phyloP scores from a whole-genome alignment of 37 sponge, comb jelly and placozoan genomes.

The Aplysina aerophoba region DNA sequence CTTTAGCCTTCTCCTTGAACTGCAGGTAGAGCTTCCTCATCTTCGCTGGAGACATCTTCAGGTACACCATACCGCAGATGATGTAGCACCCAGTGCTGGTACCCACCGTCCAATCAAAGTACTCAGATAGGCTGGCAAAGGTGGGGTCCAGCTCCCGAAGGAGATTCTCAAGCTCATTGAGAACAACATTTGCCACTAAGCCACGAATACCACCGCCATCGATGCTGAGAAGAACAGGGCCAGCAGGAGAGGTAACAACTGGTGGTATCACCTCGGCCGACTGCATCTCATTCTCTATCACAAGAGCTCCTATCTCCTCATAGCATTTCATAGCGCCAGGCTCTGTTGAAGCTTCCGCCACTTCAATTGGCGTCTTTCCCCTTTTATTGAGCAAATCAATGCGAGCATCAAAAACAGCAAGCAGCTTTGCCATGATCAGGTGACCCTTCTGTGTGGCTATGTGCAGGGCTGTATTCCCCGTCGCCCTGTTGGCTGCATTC shows the following conservation, averaged over 20 bases:
- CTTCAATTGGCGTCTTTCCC: conserved; percentile 33
- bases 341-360: background rate
- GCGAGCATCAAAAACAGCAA: conserved; percentile 54
- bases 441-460: conserved; percentile 42
- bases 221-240: conserved; percentile 50
- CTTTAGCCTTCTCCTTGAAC: conserved; percentile 7
- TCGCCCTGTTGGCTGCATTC: conserved; percentile 2
- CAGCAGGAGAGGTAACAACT: background rate
- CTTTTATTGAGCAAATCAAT: conserved; percentile 28
- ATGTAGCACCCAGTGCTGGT: conserved; percentile 66
- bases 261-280: background rate
- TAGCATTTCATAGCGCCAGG: background rate
- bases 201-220: conserved; percentile 76
- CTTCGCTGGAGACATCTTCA: background rate
- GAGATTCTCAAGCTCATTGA: conserved; percentile 38
- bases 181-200: conserved; percentile 27
- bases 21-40: background rate
- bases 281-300: background rate
- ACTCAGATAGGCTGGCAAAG: conserved; percentile 24
- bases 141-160: conserved; percentile 41
- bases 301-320: conserved; percentile 18
- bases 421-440: conserved; percentile 25
- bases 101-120: conserved; percentile 71
- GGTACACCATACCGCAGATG: conserved; percentile 26
- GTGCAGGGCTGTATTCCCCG: conserved; percentile 47